phyloP scores from a whole-genome alignment of 2,113 vertebrate species.

The Limnothrissa miodon region DNA sequence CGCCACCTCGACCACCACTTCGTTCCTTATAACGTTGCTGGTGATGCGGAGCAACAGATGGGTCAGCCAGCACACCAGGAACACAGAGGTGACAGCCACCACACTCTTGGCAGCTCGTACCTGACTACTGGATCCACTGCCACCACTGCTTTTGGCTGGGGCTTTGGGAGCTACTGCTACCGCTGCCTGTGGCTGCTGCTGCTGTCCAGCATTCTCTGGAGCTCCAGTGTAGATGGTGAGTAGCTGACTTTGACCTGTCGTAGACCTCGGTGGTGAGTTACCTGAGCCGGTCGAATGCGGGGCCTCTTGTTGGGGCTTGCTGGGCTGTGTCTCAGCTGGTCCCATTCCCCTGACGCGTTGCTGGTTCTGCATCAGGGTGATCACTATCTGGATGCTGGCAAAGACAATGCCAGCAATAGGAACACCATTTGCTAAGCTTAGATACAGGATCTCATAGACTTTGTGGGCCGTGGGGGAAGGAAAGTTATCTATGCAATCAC shows the following conservation, averaged over 20 bases:
- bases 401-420: slow-evolving; percentile 62
- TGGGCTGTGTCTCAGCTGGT: background rate
- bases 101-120: slow-evolving; percentile 73
- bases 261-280: background rate
- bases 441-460: slow-evolving; percentile 60
- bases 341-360: slow-evolving; percentile 45
- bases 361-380: slow-evolving; percentile 61
- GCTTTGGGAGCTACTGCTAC: slow-evolving; percentile 18
- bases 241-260: slow-evolving; percentile 5
- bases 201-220: background rate
- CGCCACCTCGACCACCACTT: slow-evolving; percentile 58
- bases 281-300: background rate
- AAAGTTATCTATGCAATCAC: slow-evolving; percentile 56
- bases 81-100: slow-evolving; percentile 68
- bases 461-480: slow-evolving; percentile 34
- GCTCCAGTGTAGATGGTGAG: background rate
- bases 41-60: slow-evolving; percentile 67
- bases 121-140: slow-evolving; percentile 44
- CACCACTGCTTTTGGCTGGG: slow-evolving; percentile 37
- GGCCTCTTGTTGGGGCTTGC: slow-evolving; percentile 18
- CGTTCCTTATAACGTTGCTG: slow-evolving; percentile 59
- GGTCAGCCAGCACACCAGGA: slow-evolving; percentile 71
- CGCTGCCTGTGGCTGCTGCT: background rate
- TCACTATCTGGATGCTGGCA: slow-evolving; percentile 62
- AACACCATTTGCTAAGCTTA: slow-evolving; percentile 61